Conservation (phyloP, 1,140 invertebrate genomes). For the Asbolus verrucosus region DNA sequence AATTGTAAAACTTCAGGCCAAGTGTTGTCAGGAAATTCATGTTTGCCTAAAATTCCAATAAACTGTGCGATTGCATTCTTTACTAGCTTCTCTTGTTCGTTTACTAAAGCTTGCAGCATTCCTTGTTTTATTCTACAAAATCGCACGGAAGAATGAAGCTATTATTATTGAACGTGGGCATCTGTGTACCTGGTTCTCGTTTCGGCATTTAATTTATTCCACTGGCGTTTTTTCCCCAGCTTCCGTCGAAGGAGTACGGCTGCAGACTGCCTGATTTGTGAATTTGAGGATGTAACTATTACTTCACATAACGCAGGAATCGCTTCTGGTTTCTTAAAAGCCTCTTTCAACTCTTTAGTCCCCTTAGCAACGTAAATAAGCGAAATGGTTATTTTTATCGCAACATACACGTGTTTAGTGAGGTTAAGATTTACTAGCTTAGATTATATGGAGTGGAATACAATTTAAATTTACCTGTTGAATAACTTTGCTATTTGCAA, state of each 20-base stretch:
- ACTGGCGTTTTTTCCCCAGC: constrained; percentile 71
- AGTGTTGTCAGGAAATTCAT: constrained; percentile 74
- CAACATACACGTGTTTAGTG: constrained; percentile 56
- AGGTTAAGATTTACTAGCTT: constrained; percentile 56
- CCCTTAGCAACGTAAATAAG: constrained; percentile 66
- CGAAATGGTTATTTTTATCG: constrained; percentile 29
- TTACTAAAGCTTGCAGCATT: constrained; percentile 70
- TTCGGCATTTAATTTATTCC: constrained; percentile 70
- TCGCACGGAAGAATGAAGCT: too few species aligned
- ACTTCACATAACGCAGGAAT: constrained; percentile 71
- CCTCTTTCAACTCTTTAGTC: constrained; percentile 73
- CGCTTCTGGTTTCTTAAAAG: constrained; percentile 73
- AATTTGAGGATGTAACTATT: constrained; percentile 67
- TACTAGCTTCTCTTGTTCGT: constrained; percentile 73
- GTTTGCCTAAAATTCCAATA: constrained; percentile 76
- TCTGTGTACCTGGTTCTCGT: constrained; percentile 66
- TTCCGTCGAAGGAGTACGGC: constrained; percentile 74
- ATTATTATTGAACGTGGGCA: constrained; percentile 22
- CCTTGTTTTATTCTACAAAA: constrained; percentile 71
- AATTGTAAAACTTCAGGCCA: constrained; percentile 82
- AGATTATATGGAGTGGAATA: constrained; percentile 22
- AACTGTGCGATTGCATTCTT: constrained; percentile 75
- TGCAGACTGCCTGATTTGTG: constrained; percentile 77
- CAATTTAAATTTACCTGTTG: constrained; percentile 68
- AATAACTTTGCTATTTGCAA: constrained; percentile 68